Evolutionary conservation across 2,113 vertebrate species (phyloP).

Genomic region (Aramus guarauna): DNA sequence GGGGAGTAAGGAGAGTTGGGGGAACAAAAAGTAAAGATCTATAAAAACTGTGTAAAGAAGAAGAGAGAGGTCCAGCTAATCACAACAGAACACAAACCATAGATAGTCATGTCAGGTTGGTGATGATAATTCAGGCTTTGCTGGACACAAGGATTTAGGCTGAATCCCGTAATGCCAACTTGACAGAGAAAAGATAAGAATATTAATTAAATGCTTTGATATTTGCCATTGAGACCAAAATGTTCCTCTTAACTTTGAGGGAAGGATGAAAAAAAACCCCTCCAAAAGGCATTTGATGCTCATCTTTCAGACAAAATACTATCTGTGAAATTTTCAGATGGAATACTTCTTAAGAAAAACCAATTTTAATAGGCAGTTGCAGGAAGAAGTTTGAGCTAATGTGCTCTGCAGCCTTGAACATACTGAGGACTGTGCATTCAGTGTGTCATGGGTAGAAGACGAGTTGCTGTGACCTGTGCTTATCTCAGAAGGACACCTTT

Average conservation of each 20-base stretch:
- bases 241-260: background rate
- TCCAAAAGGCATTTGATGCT: background rate
- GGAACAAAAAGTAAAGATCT: background rate
- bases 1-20: background rate
- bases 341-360: background rate
- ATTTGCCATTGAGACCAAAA: background rate
- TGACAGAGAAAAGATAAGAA: background rate
- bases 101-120: background rate
- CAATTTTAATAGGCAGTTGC: background rate
- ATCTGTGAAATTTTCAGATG: background rate
- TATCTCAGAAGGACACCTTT: background rate
- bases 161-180: background rate
- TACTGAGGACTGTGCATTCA: fast-evolving
- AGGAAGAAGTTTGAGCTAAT: background rate
- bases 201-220: background rate
- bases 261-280: background rate
- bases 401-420: background rate
- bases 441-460: background rate
- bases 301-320: background rate
- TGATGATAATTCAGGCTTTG: background rate
- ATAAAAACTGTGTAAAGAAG: background rate
- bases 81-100: background rate
- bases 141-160: background rate
- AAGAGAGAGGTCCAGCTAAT: background rate
- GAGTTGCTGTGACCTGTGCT: background rate